A percentile compares a stretch with the other conserved stretches of the same genome.
Evolutionary conservation across 2,797 vertebrate species (phyloP).

Genomic region (Anguilla megastoma): DNA sequence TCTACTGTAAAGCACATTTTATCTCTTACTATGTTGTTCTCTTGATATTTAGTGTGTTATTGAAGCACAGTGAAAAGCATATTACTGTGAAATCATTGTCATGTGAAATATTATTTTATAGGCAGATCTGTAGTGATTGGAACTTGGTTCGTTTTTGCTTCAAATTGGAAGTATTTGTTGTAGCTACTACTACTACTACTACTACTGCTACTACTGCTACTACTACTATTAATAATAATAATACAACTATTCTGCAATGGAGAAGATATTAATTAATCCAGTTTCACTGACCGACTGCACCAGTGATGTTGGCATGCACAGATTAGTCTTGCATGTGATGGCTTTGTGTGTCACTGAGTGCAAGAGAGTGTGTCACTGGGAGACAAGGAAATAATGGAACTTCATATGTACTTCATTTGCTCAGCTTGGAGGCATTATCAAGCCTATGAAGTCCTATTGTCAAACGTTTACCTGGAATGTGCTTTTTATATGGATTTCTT

Average conservation of each 20-base stretch:
- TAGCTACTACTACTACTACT: too few species aligned
- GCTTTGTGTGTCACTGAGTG: slow-evolving; percentile 6
- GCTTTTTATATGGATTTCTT: slow-evolving; percentile 12
- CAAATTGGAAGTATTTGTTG: too few species aligned
- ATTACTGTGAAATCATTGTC: background rate
- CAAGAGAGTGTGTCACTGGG: background rate
- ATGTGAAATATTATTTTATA: too few species aligned
- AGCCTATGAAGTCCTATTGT: background rate
- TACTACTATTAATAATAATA: too few species aligned
- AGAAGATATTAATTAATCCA: slow-evolving; percentile 10
- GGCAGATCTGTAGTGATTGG: too few species aligned
- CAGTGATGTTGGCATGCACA: background rate
- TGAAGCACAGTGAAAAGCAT: background rate
- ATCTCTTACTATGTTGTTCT: background rate
- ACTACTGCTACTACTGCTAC: too few species aligned
- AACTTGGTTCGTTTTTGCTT: too few species aligned
- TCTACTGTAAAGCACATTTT: background rate
- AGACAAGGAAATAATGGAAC: slow-evolving; percentile 20
- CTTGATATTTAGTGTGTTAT: background rate
- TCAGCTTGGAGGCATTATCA: slow-evolving; percentile 7
- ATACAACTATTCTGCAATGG: background rate
- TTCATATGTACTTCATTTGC: slow-evolving; percentile 24
- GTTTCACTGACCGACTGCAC: slow-evolving; percentile 16
- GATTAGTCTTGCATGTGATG: slow-evolving; percentile 9
- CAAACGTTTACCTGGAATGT: background rate